phyloP scores from a whole-genome alignment of 2,888 invertebrate genomes.

The Deilephila porcellus region DNA sequence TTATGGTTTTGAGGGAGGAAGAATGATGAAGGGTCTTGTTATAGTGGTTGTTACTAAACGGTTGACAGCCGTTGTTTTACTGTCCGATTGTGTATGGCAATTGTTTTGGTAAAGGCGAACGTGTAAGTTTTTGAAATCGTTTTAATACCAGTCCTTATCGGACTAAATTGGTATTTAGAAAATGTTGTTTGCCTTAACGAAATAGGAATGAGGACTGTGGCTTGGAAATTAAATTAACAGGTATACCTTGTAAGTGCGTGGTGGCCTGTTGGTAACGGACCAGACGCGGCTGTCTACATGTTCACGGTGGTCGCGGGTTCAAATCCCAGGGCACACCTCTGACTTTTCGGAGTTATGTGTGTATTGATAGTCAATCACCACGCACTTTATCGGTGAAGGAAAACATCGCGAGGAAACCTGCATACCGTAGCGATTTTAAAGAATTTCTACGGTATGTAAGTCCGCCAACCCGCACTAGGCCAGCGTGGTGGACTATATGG shows the following conservation, averaged over 20 bases:
- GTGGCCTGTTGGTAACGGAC: too few species aligned
- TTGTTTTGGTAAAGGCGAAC: slow-evolving; percentile 6
- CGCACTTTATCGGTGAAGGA: too few species aligned
- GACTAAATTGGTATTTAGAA: not conserved
- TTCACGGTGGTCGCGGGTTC: too few species aligned
- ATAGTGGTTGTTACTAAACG: not conserved
- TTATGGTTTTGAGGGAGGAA: not conserved
- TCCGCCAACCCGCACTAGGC: too few species aligned
- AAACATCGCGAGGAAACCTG: too few species aligned
- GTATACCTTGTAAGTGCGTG: not conserved
- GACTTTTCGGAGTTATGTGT: too few species aligned
- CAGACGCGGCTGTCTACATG: too few species aligned
- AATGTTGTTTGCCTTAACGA: slow-evolving; percentile 9
- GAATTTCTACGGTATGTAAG: too few species aligned
- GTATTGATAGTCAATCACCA: too few species aligned
- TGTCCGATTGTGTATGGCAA: not conserved
- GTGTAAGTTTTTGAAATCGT: slow-evolving; percentile 3
- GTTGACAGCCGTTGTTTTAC: slow-evolving; percentile 15
- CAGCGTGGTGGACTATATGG: too few species aligned
- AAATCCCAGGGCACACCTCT: too few species aligned
- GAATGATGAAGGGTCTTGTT: not conserved
- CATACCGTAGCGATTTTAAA: too few species aligned
- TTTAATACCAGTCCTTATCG: slow-evolving; percentile 15
- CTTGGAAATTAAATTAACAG: not conserved
- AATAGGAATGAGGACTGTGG: not conserved